Evolutionary conservation across 2,888 invertebrate genomes (phyloP).

Genomic region (Diaperis boleti): DNA sequence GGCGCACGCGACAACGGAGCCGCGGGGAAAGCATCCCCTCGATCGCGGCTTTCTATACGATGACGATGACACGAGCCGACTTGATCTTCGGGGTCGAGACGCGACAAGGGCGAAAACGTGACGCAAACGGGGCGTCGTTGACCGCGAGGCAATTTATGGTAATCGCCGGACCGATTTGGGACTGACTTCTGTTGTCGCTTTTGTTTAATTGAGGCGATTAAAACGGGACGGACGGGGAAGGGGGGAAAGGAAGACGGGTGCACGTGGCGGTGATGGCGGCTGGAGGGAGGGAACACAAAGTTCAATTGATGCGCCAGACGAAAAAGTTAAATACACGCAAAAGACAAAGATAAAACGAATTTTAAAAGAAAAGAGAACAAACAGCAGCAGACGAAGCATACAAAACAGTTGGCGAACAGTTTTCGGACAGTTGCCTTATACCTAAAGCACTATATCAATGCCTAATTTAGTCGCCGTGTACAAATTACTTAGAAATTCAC

Average conservation of each 20-base stretch:
- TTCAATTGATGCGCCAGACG: too few species aligned
- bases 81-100: neutral
- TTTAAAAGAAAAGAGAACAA: too few species aligned
- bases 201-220: slow-evolving; percentile 10
- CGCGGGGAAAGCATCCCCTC: slow-evolving; percentile 4
- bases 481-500: too few species aligned
- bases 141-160: slow-evolving; percentile 11
- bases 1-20: slow-evolving; percentile 5
- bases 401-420: too few species aligned
- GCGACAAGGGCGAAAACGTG: neutral
- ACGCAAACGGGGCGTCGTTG: slow-evolving; percentile 1
- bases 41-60: slow-evolving; percentile 8
- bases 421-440: too few species aligned
- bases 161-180: slow-evolving; percentile 6
- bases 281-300: slow-evolving; percentile 17
- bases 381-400: too few species aligned
- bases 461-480: too few species aligned
- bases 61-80: slow-evolving; percentile 4
- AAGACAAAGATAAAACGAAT: too few species aligned
- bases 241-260: neutral
- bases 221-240: neutral
- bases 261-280: slow-evolving; percentile 12
- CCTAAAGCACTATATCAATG: too few species aligned
- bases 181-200: slow-evolving; percentile 2
- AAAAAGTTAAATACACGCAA: too few species aligned